These are phyloP conservation scores for Penaeus chinensis DNA, from an alignment of 1,140 invertebrate species.

Conservation along the genomic window DNA sequence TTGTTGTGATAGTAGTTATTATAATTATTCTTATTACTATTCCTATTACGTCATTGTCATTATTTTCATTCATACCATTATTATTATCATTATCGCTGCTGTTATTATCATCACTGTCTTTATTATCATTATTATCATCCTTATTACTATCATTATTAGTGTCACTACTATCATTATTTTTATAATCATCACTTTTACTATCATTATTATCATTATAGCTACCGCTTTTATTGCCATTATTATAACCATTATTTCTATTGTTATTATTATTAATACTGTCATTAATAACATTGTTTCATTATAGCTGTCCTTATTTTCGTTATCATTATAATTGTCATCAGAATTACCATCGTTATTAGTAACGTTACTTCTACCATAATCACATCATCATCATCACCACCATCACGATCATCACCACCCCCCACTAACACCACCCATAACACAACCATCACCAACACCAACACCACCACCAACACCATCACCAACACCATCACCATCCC, in stretches of 20 bases:
- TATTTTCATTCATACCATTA: neutral
- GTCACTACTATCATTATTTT: neutral
- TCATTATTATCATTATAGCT: neutral
- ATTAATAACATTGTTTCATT: neutral
- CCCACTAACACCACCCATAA: too few relatives aligned
- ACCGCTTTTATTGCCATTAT: neutral
- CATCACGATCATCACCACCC: too few relatives aligned
- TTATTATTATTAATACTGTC: slow-evolving; percentile 18
- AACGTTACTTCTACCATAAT: too few relatives aligned
- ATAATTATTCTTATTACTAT: slow-evolving; percentile 66
- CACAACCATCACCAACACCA: too few relatives aligned
- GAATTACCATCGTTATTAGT: too few relatives aligned
- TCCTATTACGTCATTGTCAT: neutral
- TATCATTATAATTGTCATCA: too few relatives aligned
- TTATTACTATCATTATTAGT: slow-evolving; percentile 66
- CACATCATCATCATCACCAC: too few relatives aligned
- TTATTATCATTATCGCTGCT: neutral
- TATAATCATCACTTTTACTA: slow-evolving; percentile 7
- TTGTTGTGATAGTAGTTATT: slow-evolving; percentile 7
- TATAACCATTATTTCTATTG: neutral
- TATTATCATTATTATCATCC: slow-evolving; percentile 68
- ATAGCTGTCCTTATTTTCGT: too few relatives aligned
- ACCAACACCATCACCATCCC: too few relatives aligned
- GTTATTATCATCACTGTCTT: slow-evolving; percentile 56
- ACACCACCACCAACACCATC: too few relatives aligned